Base-by-base conservation (phyloP, 1,140 invertebrate species). In the Brachionus manjavacas region DNA sequence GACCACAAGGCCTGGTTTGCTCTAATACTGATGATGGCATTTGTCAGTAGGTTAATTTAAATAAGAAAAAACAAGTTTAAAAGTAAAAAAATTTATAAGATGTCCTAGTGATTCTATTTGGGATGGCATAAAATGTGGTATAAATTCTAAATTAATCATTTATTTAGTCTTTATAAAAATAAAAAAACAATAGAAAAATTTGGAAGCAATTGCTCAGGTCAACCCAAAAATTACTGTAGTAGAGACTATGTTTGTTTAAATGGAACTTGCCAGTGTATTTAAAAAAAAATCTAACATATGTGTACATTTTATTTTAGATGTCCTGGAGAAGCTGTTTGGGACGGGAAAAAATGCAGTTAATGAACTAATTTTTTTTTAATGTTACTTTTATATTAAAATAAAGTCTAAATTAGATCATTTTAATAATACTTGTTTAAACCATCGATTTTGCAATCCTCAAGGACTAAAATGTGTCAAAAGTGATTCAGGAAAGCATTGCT, bases 271-370 rank as follows among this genome's bases (percentile, higher is more conserved):
- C 52, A 60, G 52, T 60, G 0, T 8, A 60, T 60, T 20, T 25
- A 60, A 23, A 4, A 20, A 20, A 60, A 20, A 20, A 4, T 20
- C 8, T 20, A 20, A 20, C 9, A 9, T 25, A 20, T 7, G 20
- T 60, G 1, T 35, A 39, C n/a, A 31, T 12, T 28, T 31, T 68
- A n/a, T 68, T 68, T 31, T n/a, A 68, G 66, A 68, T 68, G 66
- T 68, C 66, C 66, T 3, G 25, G 25, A 31, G 31, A 68, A 7
- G 25, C 66, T 14, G 31, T 16, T 16, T 68, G 66, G 66, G 31
- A 68, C n/a, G 66, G 66, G n/a, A 31, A 68, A 68, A 68, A 68
- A 68, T 68, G 66, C 66, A 39, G 66, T 60, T 23, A 60, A 60
- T 20, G 2, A 12, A 11, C 14, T 46, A 46, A 46, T 14, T 46